Evolutionary conservation across 2,888 invertebrate genomes (phyloP).

Genomic region (Plebejus argus): DNA sequence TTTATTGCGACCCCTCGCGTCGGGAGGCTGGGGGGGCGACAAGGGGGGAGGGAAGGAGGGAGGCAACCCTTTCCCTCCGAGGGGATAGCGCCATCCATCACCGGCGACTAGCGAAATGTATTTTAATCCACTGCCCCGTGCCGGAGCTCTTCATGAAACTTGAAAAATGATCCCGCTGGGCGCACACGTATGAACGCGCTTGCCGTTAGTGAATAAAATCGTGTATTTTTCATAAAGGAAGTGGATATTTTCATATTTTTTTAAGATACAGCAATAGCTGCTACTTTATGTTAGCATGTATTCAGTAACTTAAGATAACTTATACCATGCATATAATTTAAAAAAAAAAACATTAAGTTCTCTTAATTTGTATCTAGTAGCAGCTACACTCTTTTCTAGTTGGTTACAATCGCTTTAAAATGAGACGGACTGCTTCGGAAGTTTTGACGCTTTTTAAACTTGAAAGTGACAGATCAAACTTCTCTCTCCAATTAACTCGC

Average conservation of each 20-base stretch:
- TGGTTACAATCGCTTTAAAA: no score
- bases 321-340: no score
- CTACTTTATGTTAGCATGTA: not conserved
- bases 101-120: conserved; percentile 73
- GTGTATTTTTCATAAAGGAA: not conserved
- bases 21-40: conserved; percentile 34
- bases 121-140: conserved; percentile 77
- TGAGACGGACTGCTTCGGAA: not conserved
- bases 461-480: no score
- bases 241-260: not conserved
- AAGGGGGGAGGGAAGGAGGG: conserved; percentile 42
- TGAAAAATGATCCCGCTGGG: conserved; percentile 72
- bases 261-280: not conserved
- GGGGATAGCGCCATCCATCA: conserved; percentile 67
- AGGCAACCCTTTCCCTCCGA: conserved; percentile 67
- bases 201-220: conserved; percentile 35
- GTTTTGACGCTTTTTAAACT: not conserved
- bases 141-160: conserved; percentile 76
- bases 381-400: no score
- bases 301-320: not conserved
- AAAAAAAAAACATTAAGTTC: no score
- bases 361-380: no score
- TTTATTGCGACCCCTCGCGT: conserved; percentile 44
- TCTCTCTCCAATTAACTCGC: no score
- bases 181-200: conserved; percentile 33